phyloP scores from a whole-genome alignment of 2,888 invertebrate genomes.

The Dryobota labecula region DNA sequence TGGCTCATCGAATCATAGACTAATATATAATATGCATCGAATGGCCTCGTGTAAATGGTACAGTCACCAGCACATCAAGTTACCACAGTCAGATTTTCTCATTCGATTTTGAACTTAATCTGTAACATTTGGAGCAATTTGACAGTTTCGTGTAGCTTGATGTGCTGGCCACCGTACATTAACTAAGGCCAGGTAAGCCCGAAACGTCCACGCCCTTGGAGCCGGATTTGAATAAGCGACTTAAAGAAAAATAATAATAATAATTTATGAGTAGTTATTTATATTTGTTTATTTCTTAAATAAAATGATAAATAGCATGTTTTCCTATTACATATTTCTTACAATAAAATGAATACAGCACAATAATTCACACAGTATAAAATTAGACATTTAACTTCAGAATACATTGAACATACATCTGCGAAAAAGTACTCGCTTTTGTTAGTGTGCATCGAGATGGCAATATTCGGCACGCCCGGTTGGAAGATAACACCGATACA shows the following conservation, averaged over 20 bases:
- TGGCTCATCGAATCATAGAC: no score
- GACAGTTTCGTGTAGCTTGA: no score
- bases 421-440: background rate
- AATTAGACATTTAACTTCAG: background rate
- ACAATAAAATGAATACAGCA: slow-evolving; percentile 28
- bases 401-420: slow-evolving; percentile 1
- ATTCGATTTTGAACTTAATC: no score
- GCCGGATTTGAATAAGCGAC: background rate
- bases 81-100: no score
- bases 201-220: background rate
- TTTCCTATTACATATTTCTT: slow-evolving; percentile 13
- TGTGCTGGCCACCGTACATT: no score
- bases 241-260: slow-evolving; percentile 17
- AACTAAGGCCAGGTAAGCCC: no score
- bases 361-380: slow-evolving; percentile 32
- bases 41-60: no score
- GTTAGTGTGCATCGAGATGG: background rate
- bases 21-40: no score
- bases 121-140: no score
- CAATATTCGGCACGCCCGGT: background rate
- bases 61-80: no score
- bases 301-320: slow-evolving; percentile 28
- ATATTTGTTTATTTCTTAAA: slow-evolving; percentile 29
- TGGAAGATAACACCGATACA: background rate
- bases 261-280: background rate